phyloP scores from a whole-genome alignment of 2,797 vertebrate species.

The Pantherophis vulpinus region DNA sequence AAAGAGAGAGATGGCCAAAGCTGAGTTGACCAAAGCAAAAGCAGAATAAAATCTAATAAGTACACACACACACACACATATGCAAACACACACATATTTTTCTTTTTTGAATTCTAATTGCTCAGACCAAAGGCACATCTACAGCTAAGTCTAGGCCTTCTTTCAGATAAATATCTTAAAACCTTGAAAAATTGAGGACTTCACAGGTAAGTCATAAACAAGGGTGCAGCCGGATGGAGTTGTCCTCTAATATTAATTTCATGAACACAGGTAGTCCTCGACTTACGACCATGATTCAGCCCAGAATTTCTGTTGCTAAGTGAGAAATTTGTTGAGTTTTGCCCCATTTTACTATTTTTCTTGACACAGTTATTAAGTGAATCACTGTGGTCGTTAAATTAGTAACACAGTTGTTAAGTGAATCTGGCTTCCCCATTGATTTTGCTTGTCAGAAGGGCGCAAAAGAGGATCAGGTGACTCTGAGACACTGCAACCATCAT shows the following conservation, averaged over 20 bases:
- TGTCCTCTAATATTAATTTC: neutral
- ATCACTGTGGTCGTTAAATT: too few species aligned
- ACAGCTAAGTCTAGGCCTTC: neutral
- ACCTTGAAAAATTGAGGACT: neutral
- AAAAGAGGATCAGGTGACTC: too few species aligned
- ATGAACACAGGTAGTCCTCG: neutral
- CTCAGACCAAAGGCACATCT: neutral
- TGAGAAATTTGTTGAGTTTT: neutral
- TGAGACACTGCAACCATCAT: too few species aligned
- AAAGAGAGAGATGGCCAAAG: neutral
- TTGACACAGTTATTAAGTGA: too few species aligned
- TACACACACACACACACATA: neutral
- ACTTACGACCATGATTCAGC: neutral
- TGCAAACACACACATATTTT: neutral
- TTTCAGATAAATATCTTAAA: neutral
- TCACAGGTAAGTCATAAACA: neutral
- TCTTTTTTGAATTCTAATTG: neutral
- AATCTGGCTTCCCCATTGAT: too few species aligned
- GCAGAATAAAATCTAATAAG: neutral
- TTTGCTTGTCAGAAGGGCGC: too few species aligned
- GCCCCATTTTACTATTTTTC: too few species aligned
- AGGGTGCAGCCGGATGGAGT: neutral
- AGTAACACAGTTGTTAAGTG: too few species aligned
- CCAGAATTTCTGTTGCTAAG: neutral
- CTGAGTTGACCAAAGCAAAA: neutral